Conservation (phyloP, 2,797 vertebrate species). For the Salmo trutta region DNA sequence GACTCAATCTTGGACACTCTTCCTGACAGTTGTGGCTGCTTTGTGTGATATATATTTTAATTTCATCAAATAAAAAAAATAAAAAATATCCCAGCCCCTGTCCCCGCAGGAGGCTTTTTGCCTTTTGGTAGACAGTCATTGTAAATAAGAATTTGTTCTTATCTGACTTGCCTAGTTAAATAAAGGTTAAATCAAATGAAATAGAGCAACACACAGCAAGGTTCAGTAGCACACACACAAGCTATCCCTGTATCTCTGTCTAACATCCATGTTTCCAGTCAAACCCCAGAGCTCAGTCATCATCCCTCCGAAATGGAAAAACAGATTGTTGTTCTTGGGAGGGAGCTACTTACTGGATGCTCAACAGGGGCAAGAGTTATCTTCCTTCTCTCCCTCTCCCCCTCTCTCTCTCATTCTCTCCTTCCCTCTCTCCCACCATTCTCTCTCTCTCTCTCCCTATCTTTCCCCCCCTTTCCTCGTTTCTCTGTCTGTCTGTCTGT, state of each 20-base stretch:
- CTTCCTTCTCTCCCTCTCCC: background rate
- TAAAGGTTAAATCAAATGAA: too few species aligned
- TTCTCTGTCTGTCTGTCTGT: background rate
- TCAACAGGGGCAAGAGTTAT: conserved; percentile 15
- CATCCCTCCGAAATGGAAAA: conserved; percentile 32
- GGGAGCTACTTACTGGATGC: conserved; percentile 15
- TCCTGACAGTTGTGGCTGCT: too few species aligned
- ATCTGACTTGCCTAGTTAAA: too few species aligned
- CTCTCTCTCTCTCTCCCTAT: background rate
- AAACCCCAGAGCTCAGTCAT: conserved; percentile 6
- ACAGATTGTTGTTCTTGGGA: conserved; percentile 31
- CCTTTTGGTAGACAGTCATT: too few species aligned
- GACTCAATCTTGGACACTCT: too few species aligned
- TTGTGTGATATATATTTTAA: too few species aligned
- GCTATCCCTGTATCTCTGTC: background rate
- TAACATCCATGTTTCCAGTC: conserved; percentile 6
- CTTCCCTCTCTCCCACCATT: background rate
- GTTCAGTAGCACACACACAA: background rate
- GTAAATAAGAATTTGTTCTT: too few species aligned
- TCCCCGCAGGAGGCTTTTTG: too few species aligned
- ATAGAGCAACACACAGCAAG: background rate
- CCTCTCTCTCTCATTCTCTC: background rate
- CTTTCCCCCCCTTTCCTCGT: background rate
- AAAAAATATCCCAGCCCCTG: too few species aligned
- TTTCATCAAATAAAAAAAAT: too few species aligned